phyloP scores from a whole-genome alignment of 2,888 invertebrate genomes.

The Leptinotarsa haldemani region DNA sequence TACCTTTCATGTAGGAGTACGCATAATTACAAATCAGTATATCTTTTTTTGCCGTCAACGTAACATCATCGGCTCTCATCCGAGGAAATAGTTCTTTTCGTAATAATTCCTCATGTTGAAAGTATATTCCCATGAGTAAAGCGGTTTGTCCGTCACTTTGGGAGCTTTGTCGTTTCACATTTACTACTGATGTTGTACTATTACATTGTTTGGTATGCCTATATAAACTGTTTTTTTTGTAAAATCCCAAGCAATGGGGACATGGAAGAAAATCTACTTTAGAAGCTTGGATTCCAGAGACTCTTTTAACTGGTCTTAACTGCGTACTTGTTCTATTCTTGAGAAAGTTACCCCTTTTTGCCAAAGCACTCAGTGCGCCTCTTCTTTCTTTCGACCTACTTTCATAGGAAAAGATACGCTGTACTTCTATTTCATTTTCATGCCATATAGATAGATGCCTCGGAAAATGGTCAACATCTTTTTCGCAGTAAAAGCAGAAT shows the following conservation, averaged over 20 bases:
- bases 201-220: constrained; percentile 22
- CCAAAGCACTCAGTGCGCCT: neutral
- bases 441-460: neutral
- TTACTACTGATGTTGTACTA: neutral
- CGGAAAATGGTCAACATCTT: neutral
- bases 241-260: constrained; percentile 8
- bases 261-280: constrained; percentile 10
- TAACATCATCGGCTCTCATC: neutral
- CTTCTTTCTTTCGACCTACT: neutral
- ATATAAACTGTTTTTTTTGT: constrained; percentile 20
- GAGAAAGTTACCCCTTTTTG: constrained; percentile 6
- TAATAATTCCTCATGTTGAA: neutral
- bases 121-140: neutral
- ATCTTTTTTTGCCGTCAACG: neutral
- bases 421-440: neutral
- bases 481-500: neutral
- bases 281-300: neutral
- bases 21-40: constrained; percentile 43
- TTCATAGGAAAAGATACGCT: neutral
- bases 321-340: neutral
- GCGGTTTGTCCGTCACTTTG: neutral
- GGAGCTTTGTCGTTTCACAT: neutral
- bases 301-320: constrained; percentile 19
- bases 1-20: constrained; percentile 47
- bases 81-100: neutral